Conservation (phyloP, 1,140 invertebrate species). For the Psilanteris sp. region DNA sequence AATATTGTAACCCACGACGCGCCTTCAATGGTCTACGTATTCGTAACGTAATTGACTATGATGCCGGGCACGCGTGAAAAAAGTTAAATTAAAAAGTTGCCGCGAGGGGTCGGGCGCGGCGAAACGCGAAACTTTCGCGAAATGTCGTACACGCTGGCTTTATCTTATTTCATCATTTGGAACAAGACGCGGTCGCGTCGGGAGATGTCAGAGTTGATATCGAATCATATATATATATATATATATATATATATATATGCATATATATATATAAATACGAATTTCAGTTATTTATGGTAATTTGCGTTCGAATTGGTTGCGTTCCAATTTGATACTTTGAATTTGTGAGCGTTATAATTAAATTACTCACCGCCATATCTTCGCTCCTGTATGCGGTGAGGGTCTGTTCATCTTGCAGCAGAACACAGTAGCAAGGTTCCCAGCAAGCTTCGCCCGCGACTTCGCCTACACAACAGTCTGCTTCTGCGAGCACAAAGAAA, state of each 20-base stretch:
- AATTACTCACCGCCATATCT: constrained; percentile 89
- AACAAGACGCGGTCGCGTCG: too few relatives aligned
- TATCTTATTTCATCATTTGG: neutral
- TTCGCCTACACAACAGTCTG: constrained; percentile 77
- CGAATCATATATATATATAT: too few relatives aligned
- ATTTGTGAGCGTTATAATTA: constrained; percentile 15
- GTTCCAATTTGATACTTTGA: constrained; percentile 13
- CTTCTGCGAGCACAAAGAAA: constrained; percentile 72
- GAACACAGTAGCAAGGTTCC: constrained; percentile 93
- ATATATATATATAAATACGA: too few relatives aligned
- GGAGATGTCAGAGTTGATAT: too few relatives aligned
- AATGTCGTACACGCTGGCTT: too few relatives aligned
- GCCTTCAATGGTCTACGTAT: neutral
- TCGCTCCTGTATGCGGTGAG: constrained; percentile 92
- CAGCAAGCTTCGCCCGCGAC: constrained; percentile 82
- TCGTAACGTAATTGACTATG: too few relatives aligned
- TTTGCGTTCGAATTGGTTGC: neutral
- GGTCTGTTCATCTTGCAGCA: constrained; percentile 91
- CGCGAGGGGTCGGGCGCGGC: too few relatives aligned
- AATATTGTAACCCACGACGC: constrained; percentile 6
- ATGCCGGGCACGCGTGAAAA: neutral
- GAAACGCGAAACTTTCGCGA: too few relatives aligned
- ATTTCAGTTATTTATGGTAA: constrained; percentile 1
- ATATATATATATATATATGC: too few relatives aligned
- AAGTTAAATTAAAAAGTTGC: constrained; percentile 1